Conservation (phyloP, 2,113 vertebrate genomes). For the Ceyx cyanopectus region DNA sequence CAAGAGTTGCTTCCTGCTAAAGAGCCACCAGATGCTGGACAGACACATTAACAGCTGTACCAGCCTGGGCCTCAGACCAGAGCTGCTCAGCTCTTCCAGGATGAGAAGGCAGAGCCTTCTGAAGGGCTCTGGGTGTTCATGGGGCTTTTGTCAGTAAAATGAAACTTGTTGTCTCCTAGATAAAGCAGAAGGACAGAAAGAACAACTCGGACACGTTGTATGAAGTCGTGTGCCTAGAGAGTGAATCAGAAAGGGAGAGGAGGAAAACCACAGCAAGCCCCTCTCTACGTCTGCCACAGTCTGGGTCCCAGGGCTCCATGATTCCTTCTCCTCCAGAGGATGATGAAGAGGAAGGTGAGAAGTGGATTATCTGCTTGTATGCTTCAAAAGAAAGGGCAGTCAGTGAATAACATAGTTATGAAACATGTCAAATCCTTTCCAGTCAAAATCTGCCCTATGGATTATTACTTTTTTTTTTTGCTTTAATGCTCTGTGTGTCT, state of each 20-base stretch:
- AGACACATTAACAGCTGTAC: not conserved
- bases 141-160: not conserved
- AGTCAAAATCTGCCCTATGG: not conserved
- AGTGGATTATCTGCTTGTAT: not conserved
- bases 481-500: not conserved
- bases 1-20: not conserved
- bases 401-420: not conserved
- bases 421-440: not conserved
- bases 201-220: constrained; percentile 92
- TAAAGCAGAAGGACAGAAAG: constrained; percentile 94
- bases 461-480: not conserved
- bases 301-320: constrained; percentile 84
- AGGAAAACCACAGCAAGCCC: constrained; percentile 95
- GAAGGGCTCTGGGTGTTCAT: not conserved
- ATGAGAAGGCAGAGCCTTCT: not conserved
- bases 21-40: not conserved
- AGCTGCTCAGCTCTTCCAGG: not conserved
- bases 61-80: not conserved
- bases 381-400: not conserved
- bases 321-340: constrained; percentile 96
- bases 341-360: constrained; percentile 95
- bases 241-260: constrained; percentile 91
- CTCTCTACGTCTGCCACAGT: constrained; percentile 81
- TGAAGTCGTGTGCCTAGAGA: constrained; percentile 95
- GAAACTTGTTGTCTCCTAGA: constrained; percentile 63